A percentile compares a stretch with the other conserved stretches of the same genome.
These are phyloP conservation scores for Gymnoscopelus braueri DNA, from an alignment of 2,797 vertebrate species.

Conservation along the genomic window DNA sequence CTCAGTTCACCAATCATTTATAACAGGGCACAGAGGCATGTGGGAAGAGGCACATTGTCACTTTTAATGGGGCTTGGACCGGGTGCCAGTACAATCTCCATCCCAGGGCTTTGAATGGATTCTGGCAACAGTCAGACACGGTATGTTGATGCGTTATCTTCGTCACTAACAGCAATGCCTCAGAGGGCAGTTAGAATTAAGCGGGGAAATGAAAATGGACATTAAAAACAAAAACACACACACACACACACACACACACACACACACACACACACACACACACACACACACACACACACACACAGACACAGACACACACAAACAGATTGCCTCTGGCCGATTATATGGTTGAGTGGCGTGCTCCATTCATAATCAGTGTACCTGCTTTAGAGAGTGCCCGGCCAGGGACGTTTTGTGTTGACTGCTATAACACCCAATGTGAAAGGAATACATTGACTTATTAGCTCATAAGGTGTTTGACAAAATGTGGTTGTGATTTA, in stretches of 20 bases:
- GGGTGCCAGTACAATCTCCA: conserved; percentile 26
- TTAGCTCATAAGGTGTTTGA: too few species aligned
- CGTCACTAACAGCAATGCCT: conserved; percentile 18
- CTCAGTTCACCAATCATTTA: too few species aligned
- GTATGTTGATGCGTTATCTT: conserved; percentile 8
- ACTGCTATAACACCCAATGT: too few species aligned
- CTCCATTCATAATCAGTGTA: conserved; percentile 21
- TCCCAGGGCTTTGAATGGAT: conserved; percentile 27
- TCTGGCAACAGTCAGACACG: conserved; percentile 19
- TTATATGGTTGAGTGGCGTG: conserved; percentile 6
- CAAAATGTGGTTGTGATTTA: too few species aligned
- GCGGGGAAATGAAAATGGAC: neutral
- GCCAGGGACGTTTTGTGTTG: too few species aligned
- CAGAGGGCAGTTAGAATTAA: conserved; percentile 12
- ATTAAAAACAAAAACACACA: too few species aligned
- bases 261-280: too few species aligned
- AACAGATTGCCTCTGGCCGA: neutral
- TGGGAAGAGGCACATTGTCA: neutral
- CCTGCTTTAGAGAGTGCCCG: neutral
- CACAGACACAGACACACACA: too few species aligned
- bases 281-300: too few species aligned
- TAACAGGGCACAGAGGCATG: neutral
- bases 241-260: too few species aligned
- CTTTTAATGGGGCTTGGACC: conserved; percentile 2
- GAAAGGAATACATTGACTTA: too few species aligned